Conservation (phyloP, 2,888 invertebrate species). For the Pachydiplax longipennis region DNA sequence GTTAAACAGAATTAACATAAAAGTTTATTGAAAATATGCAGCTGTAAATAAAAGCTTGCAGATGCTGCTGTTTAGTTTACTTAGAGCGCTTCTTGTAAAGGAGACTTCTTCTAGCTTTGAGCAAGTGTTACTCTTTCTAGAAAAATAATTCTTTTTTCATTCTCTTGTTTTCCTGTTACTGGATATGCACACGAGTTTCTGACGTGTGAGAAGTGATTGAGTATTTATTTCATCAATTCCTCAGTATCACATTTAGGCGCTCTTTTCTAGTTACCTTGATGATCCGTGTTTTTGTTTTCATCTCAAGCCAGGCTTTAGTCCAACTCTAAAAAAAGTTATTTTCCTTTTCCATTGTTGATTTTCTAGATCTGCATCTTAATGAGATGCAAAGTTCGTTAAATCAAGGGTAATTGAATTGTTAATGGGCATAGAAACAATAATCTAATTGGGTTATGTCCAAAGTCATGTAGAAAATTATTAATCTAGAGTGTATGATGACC, state of each 20-base stretch:
- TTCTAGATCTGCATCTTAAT: not conserved
- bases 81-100: not conserved
- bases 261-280: not conserved
- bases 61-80: not conserved
- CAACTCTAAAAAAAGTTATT: not conserved
- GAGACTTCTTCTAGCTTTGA: not conserved
- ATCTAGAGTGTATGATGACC: not conserved
- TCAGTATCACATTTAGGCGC: not conserved
- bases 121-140: not conserved
- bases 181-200: not conserved
- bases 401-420: not conserved
- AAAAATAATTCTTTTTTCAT: not conserved
- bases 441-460: not conserved
- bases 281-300: not conserved
- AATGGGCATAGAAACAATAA: not conserved
- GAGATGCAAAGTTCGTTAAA: not conserved
- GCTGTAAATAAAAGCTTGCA: constrained; percentile 38
- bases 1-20: not conserved
- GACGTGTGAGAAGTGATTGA: not conserved
- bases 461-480: not conserved
- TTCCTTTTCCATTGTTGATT: not conserved
- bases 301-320: not conserved
- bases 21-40: not conserved
- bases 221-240: constrained; percentile 18
- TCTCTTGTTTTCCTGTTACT: not conserved